A percentile compares a stretch with the other conserved stretches of the same genome.
Conservation (phyloP, 2,888 invertebrate genomes). For the Stenolophus ochropezus region DNA sequence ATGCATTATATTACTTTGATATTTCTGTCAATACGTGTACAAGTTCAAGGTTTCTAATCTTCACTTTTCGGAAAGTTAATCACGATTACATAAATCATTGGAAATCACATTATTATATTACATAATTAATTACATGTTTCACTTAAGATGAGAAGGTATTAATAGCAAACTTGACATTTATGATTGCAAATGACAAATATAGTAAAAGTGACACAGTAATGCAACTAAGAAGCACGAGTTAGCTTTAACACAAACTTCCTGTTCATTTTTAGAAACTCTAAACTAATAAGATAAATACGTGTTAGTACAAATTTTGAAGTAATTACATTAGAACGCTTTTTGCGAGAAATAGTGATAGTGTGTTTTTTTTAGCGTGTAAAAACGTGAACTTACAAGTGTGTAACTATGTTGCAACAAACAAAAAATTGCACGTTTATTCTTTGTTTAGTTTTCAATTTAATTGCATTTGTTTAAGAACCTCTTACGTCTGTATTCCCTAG, state of each 20-base stretch:
- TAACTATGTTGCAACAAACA: not conserved
- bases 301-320: not conserved
- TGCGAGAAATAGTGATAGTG: not conserved
- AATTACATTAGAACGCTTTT: not conserved
- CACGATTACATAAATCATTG: not conserved
- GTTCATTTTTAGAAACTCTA: not conserved
- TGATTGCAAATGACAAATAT: not conserved
- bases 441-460: not conserved
- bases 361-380: not conserved
- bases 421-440: not conserved
- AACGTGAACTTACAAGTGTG: not conserved
- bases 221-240: not conserved
- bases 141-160: not conserved
- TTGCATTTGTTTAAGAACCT: not conserved
- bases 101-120: not conserved
- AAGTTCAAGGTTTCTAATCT: no score
- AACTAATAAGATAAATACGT: not conserved
- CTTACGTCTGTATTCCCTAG: not conserved
- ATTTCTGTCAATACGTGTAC: no score
- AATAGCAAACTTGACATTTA: not conserved
- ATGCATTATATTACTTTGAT: no score
- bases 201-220: not conserved
- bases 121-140: not conserved
- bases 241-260: not conserved
- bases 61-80: no score